Evolutionary conservation across 2,797 vertebrate genomes (phyloP).

Genomic region (Pseudochromis fuscus): DNA sequence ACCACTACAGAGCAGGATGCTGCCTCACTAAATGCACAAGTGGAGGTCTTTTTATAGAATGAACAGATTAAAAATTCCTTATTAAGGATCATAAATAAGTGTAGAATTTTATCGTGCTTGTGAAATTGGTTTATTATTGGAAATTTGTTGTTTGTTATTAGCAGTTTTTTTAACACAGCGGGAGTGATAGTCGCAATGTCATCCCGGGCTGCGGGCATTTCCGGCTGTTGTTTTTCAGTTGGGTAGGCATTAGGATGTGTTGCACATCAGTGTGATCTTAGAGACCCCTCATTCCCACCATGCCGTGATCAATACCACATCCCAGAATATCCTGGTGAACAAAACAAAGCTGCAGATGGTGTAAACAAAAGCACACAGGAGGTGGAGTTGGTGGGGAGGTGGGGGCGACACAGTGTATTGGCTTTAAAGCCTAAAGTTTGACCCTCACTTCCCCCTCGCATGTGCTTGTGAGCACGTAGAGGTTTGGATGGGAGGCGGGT

Average conservation of each 20-base stretch:
- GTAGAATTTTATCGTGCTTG: background rate
- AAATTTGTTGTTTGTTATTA: constrained; percentile 7
- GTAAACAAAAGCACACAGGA: too few species aligned
- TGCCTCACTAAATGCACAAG: constrained; percentile 51
- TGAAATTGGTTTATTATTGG: background rate
- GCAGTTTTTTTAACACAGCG: background rate
- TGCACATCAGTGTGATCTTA: constrained; percentile 65
- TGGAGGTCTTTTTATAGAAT: constrained; percentile 27
- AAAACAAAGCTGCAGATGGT: constrained; percentile 21
- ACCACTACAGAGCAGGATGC: constrained; percentile 56
- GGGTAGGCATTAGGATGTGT: constrained; percentile 66
- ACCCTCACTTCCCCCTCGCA: constrained; percentile 19
- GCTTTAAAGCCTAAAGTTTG: constrained; percentile 30
- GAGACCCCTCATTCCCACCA: constrained; percentile 49
- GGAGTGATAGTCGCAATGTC: constrained; percentile 37
- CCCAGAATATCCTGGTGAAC: constrained; percentile 46
- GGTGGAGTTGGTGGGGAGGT: too few species aligned
- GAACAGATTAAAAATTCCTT: constrained; percentile 1
- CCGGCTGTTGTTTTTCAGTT: constrained; percentile 57
- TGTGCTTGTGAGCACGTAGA: constrained; percentile 45
- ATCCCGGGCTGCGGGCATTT: constrained; percentile 44
- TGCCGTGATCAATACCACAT: constrained; percentile 53
- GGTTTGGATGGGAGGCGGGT: background rate
- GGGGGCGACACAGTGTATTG: constrained; percentile 27
- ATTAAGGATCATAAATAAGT: too few species aligned